phyloP scores from a whole-genome alignment of 2,113 vertebrate species.

The Gulo gulo region DNA sequence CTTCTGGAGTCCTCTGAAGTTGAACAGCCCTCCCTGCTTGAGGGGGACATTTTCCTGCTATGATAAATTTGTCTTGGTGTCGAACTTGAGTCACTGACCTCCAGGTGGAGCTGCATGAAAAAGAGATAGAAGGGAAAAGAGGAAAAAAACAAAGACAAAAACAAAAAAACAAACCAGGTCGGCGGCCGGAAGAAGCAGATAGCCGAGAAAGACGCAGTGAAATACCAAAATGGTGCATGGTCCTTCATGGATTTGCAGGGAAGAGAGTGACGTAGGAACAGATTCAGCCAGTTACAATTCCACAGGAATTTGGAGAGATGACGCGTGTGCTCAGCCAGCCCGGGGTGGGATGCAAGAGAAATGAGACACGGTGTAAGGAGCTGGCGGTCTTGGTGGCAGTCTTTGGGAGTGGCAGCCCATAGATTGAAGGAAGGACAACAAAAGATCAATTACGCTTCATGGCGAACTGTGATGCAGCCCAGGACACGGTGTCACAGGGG shows the following conservation, averaged over 20 bases:
- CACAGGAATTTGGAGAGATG: not conserved
- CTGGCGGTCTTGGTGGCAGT: not conserved
- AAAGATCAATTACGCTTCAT: not conserved
- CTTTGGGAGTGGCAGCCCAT: not conserved
- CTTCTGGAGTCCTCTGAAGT: not conserved
- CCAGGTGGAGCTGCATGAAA: constrained; percentile 68
- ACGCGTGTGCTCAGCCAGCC: not conserved
- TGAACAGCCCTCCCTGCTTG: not conserved
- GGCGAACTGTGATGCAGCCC: not conserved
- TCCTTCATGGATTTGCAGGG: not conserved
- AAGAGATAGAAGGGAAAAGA: constrained; percentile 13
- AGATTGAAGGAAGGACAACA: not conserved
- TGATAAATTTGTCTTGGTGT: constrained; percentile 3
- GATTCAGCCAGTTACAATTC: constrained; percentile 5
- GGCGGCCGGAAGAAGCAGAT: not conserved
- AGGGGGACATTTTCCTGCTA: not conserved
- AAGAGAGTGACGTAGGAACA: not conserved
- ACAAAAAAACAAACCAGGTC: not conserved
- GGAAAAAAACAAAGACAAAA: not conserved
- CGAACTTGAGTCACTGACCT: constrained; percentile 51
- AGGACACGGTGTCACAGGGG: not conserved
- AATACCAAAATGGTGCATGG: not conserved
- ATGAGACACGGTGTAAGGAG: not conserved
- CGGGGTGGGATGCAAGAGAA: not conserved
- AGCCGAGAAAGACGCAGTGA: not conserved